phyloP scores from a whole-genome alignment of 2,113 vertebrate genomes.

The Corythornis cristatus region DNA sequence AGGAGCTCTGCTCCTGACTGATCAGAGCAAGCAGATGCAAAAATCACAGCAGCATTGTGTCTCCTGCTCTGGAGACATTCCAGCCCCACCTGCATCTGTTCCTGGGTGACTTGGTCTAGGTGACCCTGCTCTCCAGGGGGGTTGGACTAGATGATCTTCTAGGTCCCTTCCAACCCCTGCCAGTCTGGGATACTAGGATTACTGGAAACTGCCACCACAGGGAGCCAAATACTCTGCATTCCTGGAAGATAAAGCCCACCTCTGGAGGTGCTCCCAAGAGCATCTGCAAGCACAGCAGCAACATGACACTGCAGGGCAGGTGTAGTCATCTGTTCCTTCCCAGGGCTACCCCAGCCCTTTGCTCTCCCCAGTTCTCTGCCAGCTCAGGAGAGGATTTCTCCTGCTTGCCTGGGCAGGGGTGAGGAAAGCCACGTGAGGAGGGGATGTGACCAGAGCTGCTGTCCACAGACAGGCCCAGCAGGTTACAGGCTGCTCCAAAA shows the following conservation, averaged over 20 bases:
- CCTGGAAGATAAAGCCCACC: not conserved
- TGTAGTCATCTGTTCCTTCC: not conserved
- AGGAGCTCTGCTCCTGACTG: not conserved
- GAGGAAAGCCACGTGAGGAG: too few species aligned
- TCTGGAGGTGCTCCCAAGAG: not conserved
- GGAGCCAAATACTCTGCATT: not conserved
- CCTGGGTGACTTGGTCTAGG: too few species aligned
- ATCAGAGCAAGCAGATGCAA: not conserved
- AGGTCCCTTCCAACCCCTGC: too few species aligned
- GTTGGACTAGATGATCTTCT: too few species aligned
- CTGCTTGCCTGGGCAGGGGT: not conserved
- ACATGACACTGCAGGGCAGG: rapidly evolving
- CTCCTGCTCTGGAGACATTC: too few species aligned
- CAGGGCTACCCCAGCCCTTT: not conserved
- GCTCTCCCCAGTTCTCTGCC: not conserved
- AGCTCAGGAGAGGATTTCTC: slow-evolving; percentile 1
- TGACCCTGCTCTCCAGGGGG: too few species aligned
- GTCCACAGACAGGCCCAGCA: not conserved
- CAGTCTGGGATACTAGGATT: too few species aligned
- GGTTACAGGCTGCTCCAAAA: not conserved
- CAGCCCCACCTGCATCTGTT: too few species aligned
- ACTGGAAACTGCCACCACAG: not conserved
- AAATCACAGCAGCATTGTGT: not conserved
- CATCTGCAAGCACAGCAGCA: not conserved
- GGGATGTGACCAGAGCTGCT: not conserved